These are phyloP conservation scores for Anhinga anhinga DNA, from an alignment of 2,113 vertebrate genomes.

Conservation along the genomic window DNA sequence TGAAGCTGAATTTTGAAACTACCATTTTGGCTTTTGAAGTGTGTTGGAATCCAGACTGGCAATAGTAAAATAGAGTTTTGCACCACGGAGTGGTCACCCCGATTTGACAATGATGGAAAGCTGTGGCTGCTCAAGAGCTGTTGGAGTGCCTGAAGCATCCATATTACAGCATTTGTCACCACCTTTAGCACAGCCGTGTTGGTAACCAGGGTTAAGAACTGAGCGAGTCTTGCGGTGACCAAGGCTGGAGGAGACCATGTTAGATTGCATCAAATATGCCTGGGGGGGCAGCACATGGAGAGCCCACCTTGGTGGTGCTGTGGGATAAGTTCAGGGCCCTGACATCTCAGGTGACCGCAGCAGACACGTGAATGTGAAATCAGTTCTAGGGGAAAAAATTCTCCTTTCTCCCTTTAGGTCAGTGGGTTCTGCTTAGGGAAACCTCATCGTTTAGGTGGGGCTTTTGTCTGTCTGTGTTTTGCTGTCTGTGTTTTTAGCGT, in stretches of 20 bases:
- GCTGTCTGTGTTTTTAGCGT: not conserved
- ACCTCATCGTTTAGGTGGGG: not conserved
- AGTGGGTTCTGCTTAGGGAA: not conserved
- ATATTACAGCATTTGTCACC: not conserved
- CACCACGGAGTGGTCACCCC: not conserved
- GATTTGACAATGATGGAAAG: not conserved
- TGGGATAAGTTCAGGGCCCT: not conserved
- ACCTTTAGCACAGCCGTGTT: not conserved
- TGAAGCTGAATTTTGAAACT: constrained; percentile 1
- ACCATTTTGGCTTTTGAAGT: not conserved
- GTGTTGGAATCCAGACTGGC: not conserved
- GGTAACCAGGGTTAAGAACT: not conserved
- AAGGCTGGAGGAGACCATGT: not conserved
- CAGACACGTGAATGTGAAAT: not conserved
- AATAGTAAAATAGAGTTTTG: not conserved
- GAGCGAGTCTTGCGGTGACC: not conserved
- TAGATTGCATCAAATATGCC: not conserved
- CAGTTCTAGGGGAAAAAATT: not conserved
- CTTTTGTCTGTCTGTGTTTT: not conserved
- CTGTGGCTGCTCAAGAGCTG: not conserved
- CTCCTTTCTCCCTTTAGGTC: not conserved
- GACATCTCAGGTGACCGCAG: not conserved
- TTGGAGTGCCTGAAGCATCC: not conserved
- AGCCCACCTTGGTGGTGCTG: not conserved
- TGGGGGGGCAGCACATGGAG: not conserved